Conservation (phyloP, 1,140 invertebrate species). For the Ectropis grisescens region DNA sequence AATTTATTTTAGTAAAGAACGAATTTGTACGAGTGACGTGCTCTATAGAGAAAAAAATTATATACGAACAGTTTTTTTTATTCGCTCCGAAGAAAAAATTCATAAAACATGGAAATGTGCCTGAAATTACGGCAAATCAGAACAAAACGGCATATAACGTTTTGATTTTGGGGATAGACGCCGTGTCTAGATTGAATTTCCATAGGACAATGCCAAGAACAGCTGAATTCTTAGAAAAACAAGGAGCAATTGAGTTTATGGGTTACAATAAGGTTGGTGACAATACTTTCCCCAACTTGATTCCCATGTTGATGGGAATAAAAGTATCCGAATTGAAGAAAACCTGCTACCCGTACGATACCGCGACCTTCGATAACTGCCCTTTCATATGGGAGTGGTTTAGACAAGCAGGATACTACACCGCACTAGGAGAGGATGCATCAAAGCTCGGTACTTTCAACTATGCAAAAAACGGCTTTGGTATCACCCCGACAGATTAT, state of each 20-base stretch:
- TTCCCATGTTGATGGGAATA: constrained; percentile 78
- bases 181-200: constrained; percentile 20
- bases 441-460: constrained; percentile 78
- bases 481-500: constrained; percentile 81
- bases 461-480: constrained; percentile 72
- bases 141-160: constrained; percentile 9
- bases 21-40: constrained; percentile 16
- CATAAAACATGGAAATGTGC: neutral
- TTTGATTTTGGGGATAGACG: constrained; percentile 17
- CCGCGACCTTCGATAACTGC: constrained; percentile 71
- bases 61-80: constrained; percentile 15
- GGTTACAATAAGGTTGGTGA: constrained; percentile 85
- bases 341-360: constrained; percentile 73
- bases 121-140: neutral
- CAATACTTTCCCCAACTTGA: constrained; percentile 84
- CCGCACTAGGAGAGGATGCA: constrained; percentile 82
- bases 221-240: constrained; percentile 7
- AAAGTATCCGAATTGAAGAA: constrained; percentile 72
- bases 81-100: constrained; percentile 2
- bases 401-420: constrained; percentile 78
- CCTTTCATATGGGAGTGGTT: constrained; percentile 86
- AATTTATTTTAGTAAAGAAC: constrained; percentile 8
- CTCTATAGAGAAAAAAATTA: constrained; percentile 10
- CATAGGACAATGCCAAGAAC: constrained; percentile 19
- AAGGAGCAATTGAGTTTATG: constrained; percentile 63